Evolutionary conservation across 2,113 vertebrate species (phyloP), one percentile per base, ranked within the genome.

Genomic region (Scomber colias): DNA sequence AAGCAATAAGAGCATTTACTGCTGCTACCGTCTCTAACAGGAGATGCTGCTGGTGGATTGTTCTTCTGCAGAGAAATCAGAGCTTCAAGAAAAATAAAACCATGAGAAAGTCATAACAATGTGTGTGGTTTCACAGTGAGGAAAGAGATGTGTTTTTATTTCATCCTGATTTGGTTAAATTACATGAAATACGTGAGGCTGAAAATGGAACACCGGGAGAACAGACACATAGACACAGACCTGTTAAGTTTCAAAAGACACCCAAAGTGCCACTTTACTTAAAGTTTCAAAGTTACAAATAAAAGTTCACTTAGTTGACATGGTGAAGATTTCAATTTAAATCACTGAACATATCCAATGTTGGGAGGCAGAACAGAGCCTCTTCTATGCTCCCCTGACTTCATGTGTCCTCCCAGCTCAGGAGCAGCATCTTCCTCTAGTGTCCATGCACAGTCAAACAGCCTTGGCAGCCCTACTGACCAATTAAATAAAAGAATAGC

Each of bases 241-340:
- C 69, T 69, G 64, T 83, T 27, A 84, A 89, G 87, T 79, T 93
- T 93, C 88, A 93, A 93, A 93, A 93, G 92, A 94, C 90, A 94
- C 92, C 82, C 82, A 88, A 86, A 84, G 91, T 92, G 93, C 82
- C 90, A 89, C 87, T 93, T 93, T 92, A 94, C 89, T 93, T 83
- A 89, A 92, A 88, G 77, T 83, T 82, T 91, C 83, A 91, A 93
- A 93, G 81, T 90, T 90, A 92, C 92, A 93, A 92, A 91, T 84
- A 91, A 93, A 90, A 85, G 61, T 90, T 91, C 89, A 92, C 91
- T 87, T 83, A 78, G 76, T 90, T 90, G 91, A 92, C 92, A 92
- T 80, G 59, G 91, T 83, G 83, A 85, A 89, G 80, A 72, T 89
- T 85, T 91, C 74, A 87, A 82, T 85, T 87, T 81, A 84, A 90